Evolutionary conservation across 2,113 vertebrate genomes (phyloP).

Genomic region (Eolophus roseicapilla): DNA sequence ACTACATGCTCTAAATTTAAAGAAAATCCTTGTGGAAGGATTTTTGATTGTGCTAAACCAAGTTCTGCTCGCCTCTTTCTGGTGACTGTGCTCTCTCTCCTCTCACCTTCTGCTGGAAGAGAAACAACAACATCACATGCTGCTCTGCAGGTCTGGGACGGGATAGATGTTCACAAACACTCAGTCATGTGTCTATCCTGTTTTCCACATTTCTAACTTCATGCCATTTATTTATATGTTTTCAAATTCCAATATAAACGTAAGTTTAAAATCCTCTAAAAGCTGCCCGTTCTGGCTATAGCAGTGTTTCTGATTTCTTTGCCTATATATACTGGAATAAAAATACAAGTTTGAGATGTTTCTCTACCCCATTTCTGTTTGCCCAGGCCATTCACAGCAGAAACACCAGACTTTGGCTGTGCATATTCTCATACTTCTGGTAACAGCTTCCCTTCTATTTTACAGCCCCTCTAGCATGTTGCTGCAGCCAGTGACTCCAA

Average conservation of each 20-base stretch:
- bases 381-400: neutral
- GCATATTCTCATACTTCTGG: neutral
- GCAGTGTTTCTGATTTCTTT: neutral
- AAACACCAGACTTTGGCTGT: neutral
- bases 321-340: neutral
- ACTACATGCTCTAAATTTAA: neutral
- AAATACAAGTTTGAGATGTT: neutral
- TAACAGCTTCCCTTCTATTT: constrained; percentile 12
- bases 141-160: neutral
- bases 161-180: constrained; percentile 25
- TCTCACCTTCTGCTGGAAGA: constrained; percentile 29
- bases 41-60: neutral
- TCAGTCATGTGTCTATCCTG: neutral
- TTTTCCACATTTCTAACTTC: constrained; percentile 17
- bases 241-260: neutral
- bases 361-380: neutral
- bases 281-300: neutral
- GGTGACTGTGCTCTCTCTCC: neutral
- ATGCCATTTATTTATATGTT: neutral
- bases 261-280: neutral
- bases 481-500: constrained; percentile 1
- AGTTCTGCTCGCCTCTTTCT: neutral
- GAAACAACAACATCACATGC: constrained; percentile 50
- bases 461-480: neutral
- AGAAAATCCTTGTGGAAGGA: neutral